A percentile compares a stretch with the other conserved stretches of the same genome.
Conservation (phyloP, 2,888 invertebrate genomes). For the Griposia aprilina region DNA sequence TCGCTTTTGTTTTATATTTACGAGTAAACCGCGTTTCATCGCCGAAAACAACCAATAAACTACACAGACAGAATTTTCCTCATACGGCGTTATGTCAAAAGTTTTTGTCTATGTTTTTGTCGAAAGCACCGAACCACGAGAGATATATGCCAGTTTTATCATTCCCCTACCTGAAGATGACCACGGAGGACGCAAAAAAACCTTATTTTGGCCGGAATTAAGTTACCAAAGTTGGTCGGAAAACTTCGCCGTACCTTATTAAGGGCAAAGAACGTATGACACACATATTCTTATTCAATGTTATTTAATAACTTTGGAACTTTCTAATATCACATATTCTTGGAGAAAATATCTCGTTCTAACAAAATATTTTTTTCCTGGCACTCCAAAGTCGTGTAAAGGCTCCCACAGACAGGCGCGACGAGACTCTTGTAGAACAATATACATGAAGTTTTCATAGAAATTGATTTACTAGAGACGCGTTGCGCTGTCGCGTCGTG, state of each 20-base stretch:
- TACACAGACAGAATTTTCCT: conserved; percentile 75
- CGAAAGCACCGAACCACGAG: conserved; percentile 73
- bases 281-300: conserved; percentile 71
- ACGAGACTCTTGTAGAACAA: no score
- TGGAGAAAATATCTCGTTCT: conserved; percentile 39
- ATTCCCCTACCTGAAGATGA: conserved; percentile 76
- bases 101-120: conserved; percentile 81
- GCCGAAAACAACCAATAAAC: conserved; percentile 73
- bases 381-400: conserved; percentile 18
- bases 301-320: conserved; percentile 73
- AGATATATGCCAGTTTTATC: conserved; percentile 74
- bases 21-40: conserved; percentile 60
- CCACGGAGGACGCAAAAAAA: conserved; percentile 71
- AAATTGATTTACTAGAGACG: no score
- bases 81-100: conserved; percentile 76
- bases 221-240: conserved; percentile 74
- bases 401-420: no score
- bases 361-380: conserved; percentile 42
- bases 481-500: no score
- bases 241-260: conserved; percentile 71
- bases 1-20: conserved; percentile 66
- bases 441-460: no score
- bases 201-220: conserved; percentile 75
- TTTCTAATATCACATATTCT: conserved; percentile 65
- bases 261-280: conserved; percentile 70